Conservation (phyloP, 2,888 invertebrate genomes). For the Rhagonycha lutea region DNA sequence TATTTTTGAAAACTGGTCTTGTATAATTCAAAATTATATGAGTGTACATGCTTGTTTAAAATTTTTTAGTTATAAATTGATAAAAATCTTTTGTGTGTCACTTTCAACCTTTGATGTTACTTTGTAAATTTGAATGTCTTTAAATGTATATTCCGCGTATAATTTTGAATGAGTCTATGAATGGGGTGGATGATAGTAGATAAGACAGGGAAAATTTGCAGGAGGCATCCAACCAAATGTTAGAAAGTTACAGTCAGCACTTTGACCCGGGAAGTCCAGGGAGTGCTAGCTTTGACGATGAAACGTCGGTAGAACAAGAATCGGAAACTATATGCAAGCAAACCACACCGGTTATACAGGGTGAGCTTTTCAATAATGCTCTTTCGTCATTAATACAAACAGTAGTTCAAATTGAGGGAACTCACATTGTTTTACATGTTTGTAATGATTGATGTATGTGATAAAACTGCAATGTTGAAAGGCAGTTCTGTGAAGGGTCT, state of each 20-base stretch:
- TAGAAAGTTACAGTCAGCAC: conserved; percentile 51
- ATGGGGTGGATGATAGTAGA: conserved; percentile 27
- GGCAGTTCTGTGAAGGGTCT: conserved; percentile 47
- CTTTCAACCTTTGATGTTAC: not conserved
- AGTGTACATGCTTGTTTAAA: not conserved
- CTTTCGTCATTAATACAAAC: conserved; percentile 28
- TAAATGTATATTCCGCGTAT: conserved; percentile 20
- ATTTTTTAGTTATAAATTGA: not conserved
- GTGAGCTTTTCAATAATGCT: conserved; percentile 49
- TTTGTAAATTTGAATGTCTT: not conserved
- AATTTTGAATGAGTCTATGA: conserved; percentile 10
- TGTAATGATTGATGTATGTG: conserved; percentile 19
- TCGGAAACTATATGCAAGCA: conserved; percentile 45
- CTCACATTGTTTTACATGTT: conserved; percentile 15
- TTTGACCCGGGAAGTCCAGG: conserved; percentile 50
- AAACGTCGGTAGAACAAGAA: conserved; percentile 46
- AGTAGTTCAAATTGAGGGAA: conserved; percentile 15
- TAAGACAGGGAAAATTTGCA: conserved; percentile 52
- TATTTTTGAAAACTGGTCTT: not conserved
- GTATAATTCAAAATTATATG: not conserved
- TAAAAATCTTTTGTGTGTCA: not conserved
- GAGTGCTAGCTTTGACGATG: conserved; percentile 49
- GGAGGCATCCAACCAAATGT: conserved; percentile 57
- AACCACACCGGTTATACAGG: conserved; percentile 46
- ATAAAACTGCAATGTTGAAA: conserved; percentile 31